Conservation (phyloP, 2,888 invertebrate genomes). For the Dynastes tityus region DNA sequence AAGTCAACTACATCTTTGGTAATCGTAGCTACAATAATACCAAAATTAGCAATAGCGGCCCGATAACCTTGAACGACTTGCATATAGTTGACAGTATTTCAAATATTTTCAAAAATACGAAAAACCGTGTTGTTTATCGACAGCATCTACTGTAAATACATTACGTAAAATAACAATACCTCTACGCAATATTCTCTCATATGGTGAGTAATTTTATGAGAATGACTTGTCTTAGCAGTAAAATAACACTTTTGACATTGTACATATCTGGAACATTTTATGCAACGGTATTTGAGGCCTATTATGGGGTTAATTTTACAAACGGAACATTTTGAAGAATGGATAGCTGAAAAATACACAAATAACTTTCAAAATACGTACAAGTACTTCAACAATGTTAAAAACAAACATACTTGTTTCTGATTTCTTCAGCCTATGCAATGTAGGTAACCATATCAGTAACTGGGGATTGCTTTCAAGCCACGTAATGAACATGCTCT, state of each 20-base stretch:
- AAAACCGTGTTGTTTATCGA: too few relatives aligned
- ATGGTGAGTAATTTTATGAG: slow-evolving; percentile 79
- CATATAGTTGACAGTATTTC: too few relatives aligned
- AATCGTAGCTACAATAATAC: too few relatives aligned
- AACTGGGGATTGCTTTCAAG: slow-evolving; percentile 76
- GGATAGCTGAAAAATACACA: slow-evolving; percentile 69
- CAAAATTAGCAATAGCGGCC: too few relatives aligned
- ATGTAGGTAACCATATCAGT: slow-evolving; percentile 78
- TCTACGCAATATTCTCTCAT: slow-evolving; percentile 77
- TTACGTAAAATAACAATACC: slow-evolving; percentile 60
- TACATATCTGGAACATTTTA: slow-evolving; percentile 78
- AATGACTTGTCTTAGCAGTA: slow-evolving; percentile 74
- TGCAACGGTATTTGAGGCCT: slow-evolving; percentile 78
- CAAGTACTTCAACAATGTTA: background rate
- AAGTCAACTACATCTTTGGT: too few relatives aligned
- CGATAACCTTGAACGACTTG: too few relatives aligned
- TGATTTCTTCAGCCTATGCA: slow-evolving; percentile 76
- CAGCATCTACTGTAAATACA: too few relatives aligned
- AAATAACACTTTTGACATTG: slow-evolving; percentile 82
- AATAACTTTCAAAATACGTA: background rate
- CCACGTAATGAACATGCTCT: slow-evolving; percentile 82
- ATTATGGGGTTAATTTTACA: slow-evolving; percentile 75
- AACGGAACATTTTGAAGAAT: slow-evolving; percentile 76
- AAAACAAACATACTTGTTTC: slow-evolving; percentile 70
- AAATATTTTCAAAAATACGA: too few relatives aligned